These are phyloP conservation scores for Heliconius charithonia DNA, from an alignment of 2,888 invertebrate species.

Conservation along the genomic window DNA sequence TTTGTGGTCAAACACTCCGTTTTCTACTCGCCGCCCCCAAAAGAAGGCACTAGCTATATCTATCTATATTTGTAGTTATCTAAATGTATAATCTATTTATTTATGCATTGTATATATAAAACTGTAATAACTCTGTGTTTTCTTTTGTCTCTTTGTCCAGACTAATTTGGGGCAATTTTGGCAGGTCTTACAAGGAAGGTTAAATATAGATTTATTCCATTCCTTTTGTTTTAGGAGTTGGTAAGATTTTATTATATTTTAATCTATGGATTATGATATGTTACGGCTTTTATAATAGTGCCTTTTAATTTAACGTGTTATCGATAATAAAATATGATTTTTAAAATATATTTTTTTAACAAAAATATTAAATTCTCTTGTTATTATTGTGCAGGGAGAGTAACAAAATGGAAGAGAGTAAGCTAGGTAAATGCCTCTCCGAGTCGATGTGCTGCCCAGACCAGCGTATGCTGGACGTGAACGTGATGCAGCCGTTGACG, in stretches of 20 bases:
- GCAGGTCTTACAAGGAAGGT: constrained; percentile 25
- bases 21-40: not conserved
- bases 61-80: not conserved
- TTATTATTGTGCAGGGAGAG: constrained; percentile 61
- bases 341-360: not conserved
- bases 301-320: not conserved
- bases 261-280: constrained; percentile 15
- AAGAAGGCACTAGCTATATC: not conserved
- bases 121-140: constrained; percentile 3
- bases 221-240: constrained; percentile 17
- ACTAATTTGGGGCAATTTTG: constrained; percentile 23
- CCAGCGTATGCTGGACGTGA: constrained; percentile 69
- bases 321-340: not conserved
- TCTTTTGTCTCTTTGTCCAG: constrained; percentile 19
- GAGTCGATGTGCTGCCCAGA: constrained; percentile 75
- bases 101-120: not conserved
- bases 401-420: constrained; percentile 76
- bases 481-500: constrained; percentile 78
- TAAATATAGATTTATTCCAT: constrained; percentile 21
- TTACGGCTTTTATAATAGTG: not conserved
- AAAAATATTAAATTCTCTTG: not conserved
- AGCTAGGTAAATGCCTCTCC: constrained; percentile 73
- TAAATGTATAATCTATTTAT: not conserved
- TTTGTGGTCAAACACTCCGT: not conserved
- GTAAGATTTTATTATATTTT: constrained; percentile 22